phyloP scores from a whole-genome alignment of 2,797 vertebrate genomes.

The Adrianichthys oophorus region DNA sequence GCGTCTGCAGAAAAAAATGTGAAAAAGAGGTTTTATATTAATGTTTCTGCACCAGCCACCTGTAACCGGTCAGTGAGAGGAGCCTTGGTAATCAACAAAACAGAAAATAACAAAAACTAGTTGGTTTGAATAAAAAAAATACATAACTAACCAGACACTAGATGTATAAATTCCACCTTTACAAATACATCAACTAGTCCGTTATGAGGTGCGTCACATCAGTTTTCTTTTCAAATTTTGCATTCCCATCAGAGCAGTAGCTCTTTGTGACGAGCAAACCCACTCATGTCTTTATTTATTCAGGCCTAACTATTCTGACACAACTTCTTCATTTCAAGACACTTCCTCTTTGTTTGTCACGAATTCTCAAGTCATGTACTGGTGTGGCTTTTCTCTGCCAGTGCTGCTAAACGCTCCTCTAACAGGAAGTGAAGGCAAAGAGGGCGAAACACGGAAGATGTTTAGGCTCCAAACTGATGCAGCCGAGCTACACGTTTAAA shows the following conservation, averaged over 20 bases:
- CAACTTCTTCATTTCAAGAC: constrained; percentile 58
- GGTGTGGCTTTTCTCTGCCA: neutral
- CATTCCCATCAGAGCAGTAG: neutral
- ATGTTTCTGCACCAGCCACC: too few species aligned
- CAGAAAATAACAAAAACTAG: too few species aligned
- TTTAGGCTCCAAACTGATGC: constrained; percentile 20
- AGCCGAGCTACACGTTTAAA: constrained; percentile 1
- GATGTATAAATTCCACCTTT: too few species aligned
- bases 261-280: neutral
- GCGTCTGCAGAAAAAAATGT: too few species aligned
- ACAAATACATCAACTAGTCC: too few species aligned
- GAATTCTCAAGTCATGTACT: constrained; percentile 26
- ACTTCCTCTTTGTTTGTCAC: constrained; percentile 44
- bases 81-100: too few species aligned
- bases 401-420: constrained; percentile 5
- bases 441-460: constrained; percentile 78
- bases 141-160: too few species aligned
- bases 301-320: constrained; percentile 36
- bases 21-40: too few species aligned
- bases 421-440: constrained; percentile 62
- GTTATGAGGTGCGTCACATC: too few species aligned
- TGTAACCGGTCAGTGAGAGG: too few species aligned
- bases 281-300: constrained; percentile 18
- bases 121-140: too few species aligned
- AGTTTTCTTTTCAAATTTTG: too few species aligned